These are phyloP conservation scores for silkworm (Bombyx mori) DNA, from an alignment of 1,140 invertebrate species.

Conservation along the genomic window ASM3026992v2 NC_085111.1:10515501-10516000, in stretches of 20 bases:
- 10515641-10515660: slow-evolving; percentile 8
- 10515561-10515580: slow-evolving; percentile 49
- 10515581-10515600: slow-evolving; percentile 53
- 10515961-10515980: slow-evolving; percentile 50
- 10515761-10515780: no score
- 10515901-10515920: slow-evolving; percentile 35
- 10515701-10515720: no score
- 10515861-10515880: slow-evolving; percentile 21
- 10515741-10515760: no score
- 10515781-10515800: no score
- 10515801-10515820: neutral
- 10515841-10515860: slow-evolving; percentile 45
- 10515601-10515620: slow-evolving; percentile 38
- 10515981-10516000: slow-evolving; percentile 31
- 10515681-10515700: no score
- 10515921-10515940: slow-evolving; percentile 28
- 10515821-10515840: slow-evolving; percentile 1
- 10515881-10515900: slow-evolving; percentile 50
- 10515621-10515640: slow-evolving; percentile 21
- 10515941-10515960: slow-evolving; percentile 36
- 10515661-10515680: no score
- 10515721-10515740: no score
- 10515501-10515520: slow-evolving; percentile 14
- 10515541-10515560: slow-evolving; percentile 47
- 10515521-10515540: slow-evolving; percentile 34